Evolutionary conservation across 2,888 invertebrate species (phyloP).

Genomic region (Carterocephalus palaemon): DNA sequence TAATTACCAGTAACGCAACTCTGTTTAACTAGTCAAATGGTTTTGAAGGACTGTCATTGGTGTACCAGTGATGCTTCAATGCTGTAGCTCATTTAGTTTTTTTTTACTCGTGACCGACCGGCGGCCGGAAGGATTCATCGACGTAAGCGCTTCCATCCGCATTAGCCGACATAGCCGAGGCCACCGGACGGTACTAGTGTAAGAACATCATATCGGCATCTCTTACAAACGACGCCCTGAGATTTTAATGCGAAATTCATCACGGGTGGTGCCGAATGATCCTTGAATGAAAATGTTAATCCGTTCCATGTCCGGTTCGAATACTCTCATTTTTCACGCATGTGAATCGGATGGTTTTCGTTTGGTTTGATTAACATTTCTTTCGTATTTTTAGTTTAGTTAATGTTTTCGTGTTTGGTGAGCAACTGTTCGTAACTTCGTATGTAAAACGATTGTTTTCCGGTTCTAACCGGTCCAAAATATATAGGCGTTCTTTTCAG

Average conservation of each 20-base stretch:
- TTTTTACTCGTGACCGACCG: slow-evolving; percentile 40
- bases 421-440: slow-evolving; percentile 33
- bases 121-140: background rate
- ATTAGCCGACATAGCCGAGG: background rate
- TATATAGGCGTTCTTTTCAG: too few species aligned
- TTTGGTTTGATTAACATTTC: slow-evolving; percentile 52
- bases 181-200: slow-evolving; percentile 35
- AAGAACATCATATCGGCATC: slow-evolving; percentile 47
- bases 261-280: slow-evolving; percentile 50
- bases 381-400: slow-evolving; percentile 37
- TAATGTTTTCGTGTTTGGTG: slow-evolving; percentile 43
- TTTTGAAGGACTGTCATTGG: slow-evolving; percentile 54
- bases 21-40: slow-evolving; percentile 62
- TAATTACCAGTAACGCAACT: slow-evolving; percentile 35
- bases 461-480: too few species aligned
- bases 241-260: slow-evolving; percentile 25
- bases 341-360: slow-evolving; percentile 29
- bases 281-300: slow-evolving; percentile 45
- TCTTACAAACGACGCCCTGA: slow-evolving; percentile 37
- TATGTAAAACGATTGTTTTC: too few species aligned
- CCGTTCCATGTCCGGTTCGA: slow-evolving; percentile 36
- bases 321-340: slow-evolving; percentile 23
- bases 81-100: slow-evolving; percentile 56
- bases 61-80: slow-evolving; percentile 51
- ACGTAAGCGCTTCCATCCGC: slow-evolving; percentile 1